Conservation (phyloP, 2,797 vertebrate genomes). For the Cirrhinus mrigala region DNA sequence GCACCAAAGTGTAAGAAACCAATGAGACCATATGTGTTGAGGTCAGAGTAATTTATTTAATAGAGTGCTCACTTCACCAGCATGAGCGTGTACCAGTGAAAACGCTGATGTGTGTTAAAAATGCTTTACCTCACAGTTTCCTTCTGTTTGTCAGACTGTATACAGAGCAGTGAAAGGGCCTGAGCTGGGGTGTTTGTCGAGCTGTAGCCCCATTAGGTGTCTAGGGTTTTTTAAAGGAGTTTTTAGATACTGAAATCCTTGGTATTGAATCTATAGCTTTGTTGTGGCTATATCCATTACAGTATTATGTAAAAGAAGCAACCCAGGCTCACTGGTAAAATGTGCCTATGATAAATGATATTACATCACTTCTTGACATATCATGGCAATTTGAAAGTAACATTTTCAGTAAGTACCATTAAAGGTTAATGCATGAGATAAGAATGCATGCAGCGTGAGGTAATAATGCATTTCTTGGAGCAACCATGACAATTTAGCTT, state of each 20-base stretch:
- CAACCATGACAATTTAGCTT: too few relatives aligned
- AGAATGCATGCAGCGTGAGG: too few relatives aligned
- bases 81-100: conserved; percentile 59
- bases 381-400: too few relatives aligned
- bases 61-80: conserved; percentile 56
- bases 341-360: too few relatives aligned
- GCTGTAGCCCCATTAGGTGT: background rate
- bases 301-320: too few relatives aligned
- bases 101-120: background rate
- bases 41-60: conserved; percentile 64
- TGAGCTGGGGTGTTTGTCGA: background rate
- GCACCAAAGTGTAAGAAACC: conserved; percentile 23
- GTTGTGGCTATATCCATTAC: background rate
- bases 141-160: background rate
- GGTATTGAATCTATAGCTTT: background rate
- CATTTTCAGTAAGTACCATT: too few relatives aligned
- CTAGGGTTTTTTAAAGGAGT: too few relatives aligned
- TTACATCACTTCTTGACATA: too few relatives aligned
- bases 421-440: too few relatives aligned
- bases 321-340: too few relatives aligned
- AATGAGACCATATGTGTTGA: conserved; percentile 39
- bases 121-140: conserved; percentile 4
- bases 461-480: too few relatives aligned
- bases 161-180: background rate
- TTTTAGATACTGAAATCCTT: background rate